A percentile compares a stretch with the other conserved stretches of the same genome.
Evolutionary conservation across 2,797 vertebrate species (phyloP).

Genomic region (Luscinia megarhynchos): DNA sequence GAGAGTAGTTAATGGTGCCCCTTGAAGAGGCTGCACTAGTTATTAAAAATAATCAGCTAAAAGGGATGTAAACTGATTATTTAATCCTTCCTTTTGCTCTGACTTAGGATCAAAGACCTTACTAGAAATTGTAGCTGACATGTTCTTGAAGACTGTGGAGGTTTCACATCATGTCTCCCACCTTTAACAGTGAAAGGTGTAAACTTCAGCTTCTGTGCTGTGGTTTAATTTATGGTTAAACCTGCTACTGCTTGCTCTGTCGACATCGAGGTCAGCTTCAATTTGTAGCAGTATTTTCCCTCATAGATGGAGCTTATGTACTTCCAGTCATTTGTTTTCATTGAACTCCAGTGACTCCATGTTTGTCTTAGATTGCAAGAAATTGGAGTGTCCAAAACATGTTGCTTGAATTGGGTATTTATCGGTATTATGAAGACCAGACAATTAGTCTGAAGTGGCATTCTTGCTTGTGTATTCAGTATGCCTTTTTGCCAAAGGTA

Average conservation of each 20-base stretch:
- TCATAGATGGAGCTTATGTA: neutral
- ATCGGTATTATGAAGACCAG: neutral
- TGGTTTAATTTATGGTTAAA: neutral
- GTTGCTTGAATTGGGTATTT: neutral
- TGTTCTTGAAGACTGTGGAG: neutral
- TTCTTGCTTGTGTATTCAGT: neutral
- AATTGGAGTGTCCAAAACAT: neutral
- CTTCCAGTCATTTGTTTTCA: neutral
- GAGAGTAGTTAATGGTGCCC: neutral
- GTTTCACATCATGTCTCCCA: neutral
- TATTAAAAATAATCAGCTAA: neutral
- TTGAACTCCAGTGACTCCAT: neutral
- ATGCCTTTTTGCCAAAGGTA: neutral
- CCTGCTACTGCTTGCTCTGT: neutral
- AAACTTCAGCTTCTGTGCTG: neutral
- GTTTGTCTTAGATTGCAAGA: neutral
- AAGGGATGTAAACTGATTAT: neutral
- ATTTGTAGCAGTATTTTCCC: neutral
- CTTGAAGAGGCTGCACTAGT: neutral
- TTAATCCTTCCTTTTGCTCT: conserved; percentile 11
- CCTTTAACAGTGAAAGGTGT: neutral
- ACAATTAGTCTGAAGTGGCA: neutral
- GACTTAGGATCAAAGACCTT: neutral
- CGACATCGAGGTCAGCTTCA: neutral
- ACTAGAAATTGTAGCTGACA: neutral